Conservation (phyloP, 2,113 vertebrate genomes). For the Xiphophorus couchianus region DNA sequence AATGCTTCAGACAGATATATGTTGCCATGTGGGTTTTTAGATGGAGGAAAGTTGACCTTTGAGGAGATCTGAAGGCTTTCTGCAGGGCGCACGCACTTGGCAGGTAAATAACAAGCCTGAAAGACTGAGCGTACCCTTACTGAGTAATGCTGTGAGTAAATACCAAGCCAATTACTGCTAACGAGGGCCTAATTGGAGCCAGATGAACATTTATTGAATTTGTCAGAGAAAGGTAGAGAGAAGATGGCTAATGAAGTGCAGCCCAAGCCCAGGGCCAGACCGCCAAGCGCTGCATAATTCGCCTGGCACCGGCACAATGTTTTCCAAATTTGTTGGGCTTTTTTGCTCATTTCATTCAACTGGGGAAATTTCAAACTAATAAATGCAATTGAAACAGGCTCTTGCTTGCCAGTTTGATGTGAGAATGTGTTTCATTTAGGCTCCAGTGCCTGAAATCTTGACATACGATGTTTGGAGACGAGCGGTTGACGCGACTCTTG, state of each 20-base stretch:
- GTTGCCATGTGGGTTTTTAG: slow-evolving; percentile 10
- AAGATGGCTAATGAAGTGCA: slow-evolving; percentile 66
- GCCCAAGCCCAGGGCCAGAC: slow-evolving; percentile 35
- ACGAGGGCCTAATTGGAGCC: slow-evolving; percentile 73
- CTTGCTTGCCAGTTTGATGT: not conserved
- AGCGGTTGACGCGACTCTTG: not conserved
- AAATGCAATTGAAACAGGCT: not conserved
- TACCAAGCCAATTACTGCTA: slow-evolving; percentile 76
- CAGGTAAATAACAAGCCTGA: slow-evolving; percentile 52
- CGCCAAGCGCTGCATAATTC: slow-evolving; percentile 28
- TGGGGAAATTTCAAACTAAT: not conserved
- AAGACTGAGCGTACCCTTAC: slow-evolving; percentile 24
- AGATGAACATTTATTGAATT: slow-evolving; percentile 77
- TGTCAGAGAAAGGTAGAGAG: slow-evolving; percentile 74
- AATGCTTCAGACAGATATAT: not conserved
- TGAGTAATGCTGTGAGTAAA: slow-evolving; percentile 78
- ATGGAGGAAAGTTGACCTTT: slow-evolving; percentile 19
- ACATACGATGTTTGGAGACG: not conserved
- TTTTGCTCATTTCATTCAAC: slow-evolving; percentile 8
- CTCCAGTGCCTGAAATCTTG: not conserved
- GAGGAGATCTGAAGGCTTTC: slow-evolving; percentile 30
- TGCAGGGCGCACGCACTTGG: slow-evolving; percentile 30
- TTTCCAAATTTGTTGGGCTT: slow-evolving; percentile 31
- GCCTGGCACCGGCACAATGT: slow-evolving; percentile 45
- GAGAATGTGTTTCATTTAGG: not conserved